phyloP scores from a whole-genome alignment of 2,888 invertebrate genomes.

The Philereme transversata region DNA sequence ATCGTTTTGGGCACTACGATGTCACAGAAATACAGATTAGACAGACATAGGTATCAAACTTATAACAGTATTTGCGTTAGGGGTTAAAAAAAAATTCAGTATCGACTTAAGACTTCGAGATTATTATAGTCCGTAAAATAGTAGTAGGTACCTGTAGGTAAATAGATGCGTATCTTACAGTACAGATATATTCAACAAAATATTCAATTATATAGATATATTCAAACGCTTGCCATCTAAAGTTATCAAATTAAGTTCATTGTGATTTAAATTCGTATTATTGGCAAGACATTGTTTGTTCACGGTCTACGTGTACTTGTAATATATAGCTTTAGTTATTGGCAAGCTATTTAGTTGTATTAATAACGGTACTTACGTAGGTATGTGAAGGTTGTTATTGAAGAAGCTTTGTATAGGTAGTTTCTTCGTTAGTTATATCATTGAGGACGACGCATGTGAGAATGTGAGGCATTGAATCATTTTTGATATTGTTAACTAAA shows the following conservation, averaged over 20 bases:
- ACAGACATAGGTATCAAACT: no score
- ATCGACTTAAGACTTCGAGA: no score
- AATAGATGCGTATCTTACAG: no score
- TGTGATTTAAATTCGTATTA: constrained; percentile 34
- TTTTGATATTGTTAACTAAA: constrained; percentile 6
- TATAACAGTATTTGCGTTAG: no score
- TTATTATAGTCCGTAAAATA: no score
- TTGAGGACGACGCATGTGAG: constrained; percentile 6
- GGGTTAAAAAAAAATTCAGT: no score
- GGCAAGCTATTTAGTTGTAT: constrained; percentile 35
- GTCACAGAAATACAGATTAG: no score
- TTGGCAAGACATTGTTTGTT: constrained; percentile 27
- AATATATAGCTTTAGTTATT: constrained; percentile 8
- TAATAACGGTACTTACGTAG: constrained; percentile 43
- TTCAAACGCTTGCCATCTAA: no score
- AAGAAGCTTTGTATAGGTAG: constrained; percentile 31
- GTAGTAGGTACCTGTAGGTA: no score
- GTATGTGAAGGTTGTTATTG: constrained; percentile 50
- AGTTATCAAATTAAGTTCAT: constrained; percentile 18
- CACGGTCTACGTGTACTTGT: constrained; percentile 1
- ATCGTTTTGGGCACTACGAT: no score
- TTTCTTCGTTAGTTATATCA: constrained; percentile 7
- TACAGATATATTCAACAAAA: no score
- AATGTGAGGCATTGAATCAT: constrained; percentile 1
- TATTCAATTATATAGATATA: no score